Base-by-base conservation (phyloP, 1,140 invertebrate genomes). In the Trissolcus basalis region DNA sequence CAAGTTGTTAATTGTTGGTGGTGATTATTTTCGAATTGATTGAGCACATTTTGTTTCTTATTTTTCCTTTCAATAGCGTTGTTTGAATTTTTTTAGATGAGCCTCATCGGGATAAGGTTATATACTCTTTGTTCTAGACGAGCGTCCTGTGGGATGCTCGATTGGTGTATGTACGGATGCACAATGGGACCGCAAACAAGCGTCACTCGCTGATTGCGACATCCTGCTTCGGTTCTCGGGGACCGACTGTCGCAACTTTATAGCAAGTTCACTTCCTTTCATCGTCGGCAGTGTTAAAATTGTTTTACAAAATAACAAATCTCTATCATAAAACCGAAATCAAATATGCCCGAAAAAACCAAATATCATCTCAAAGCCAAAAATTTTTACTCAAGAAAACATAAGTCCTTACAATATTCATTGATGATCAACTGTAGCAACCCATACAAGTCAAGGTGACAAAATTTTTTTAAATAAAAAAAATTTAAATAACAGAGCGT, bases 121-220 rank as follows among this genome's bases (percentile, higher is more conserved):
- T 1, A 6, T 27, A 12, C 47, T 60, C 69, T 65, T 73, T 73
- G 69, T 73, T 73, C 55, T 60, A 73, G n/a, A 72, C 19, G 61
- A 60, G 61, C 61, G 70, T 73, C 61, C 70, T 73, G 61, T 73
- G 70, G 70, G 61, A 67, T 39, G 60, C 70, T 61, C 55, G 61
- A 73, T 73, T 73, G 70, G 61, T 56, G 56, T 67, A 73, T 67
- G 56, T 73, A 73, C 70, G 56, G 61, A 71, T 77, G 67, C 67
- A 72, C 75, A 77, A 77, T 77, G 69, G 75, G 69, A 77, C 69
- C 75, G 75, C 75, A 77, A 78, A 78, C 69, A 78, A 78, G 75
- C 75, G 47, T 49, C 65, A 73, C 65, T 68, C 65, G 75, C 64
- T 78, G 75, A 78, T 78, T 78, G 75, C 64, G 59, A 78, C 75